phyloP scores from a whole-genome alignment of 2,797 vertebrate genomes.

The Garrulus glandarius region DNA sequence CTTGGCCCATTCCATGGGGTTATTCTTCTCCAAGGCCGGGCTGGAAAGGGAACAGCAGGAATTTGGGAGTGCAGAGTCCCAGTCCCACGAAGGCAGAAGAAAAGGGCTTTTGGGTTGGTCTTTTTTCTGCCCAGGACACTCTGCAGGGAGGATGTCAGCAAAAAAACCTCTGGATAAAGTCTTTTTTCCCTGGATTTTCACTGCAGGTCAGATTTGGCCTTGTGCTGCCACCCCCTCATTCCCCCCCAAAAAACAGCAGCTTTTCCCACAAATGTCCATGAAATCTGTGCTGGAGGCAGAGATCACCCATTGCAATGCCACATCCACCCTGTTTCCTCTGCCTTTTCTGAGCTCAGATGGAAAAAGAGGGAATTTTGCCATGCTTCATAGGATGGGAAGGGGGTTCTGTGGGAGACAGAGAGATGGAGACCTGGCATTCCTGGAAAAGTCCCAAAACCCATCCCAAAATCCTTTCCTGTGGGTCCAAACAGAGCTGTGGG shows the following conservation, averaged over 20 bases:
- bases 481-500: neutral
- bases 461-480: accelerated
- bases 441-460: neutral
- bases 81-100: neutral
- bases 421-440: neutral
- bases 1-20: slow-evolving; percentile 28
- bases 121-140: neutral
- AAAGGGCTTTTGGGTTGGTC: neutral
- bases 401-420: neutral
- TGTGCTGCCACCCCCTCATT: neutral
- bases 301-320: neutral
- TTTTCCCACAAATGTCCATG: neutral
- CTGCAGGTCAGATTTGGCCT: neutral
- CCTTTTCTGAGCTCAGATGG: neutral
- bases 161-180: neutral
- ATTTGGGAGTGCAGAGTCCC: neutral
- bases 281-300: neutral
- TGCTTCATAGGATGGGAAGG: neutral
- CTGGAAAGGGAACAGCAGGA: neutral
- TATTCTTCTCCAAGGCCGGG: neutral
- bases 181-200: neutral
- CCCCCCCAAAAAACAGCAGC: neutral
- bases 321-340: neutral
- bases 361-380: neutral
- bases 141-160: neutral